Evolutionary conservation across 2,113 vertebrate genomes (phyloP), one percentile per base, ranked within the genome.

Genomic region (Echinops telfairi): DNA sequence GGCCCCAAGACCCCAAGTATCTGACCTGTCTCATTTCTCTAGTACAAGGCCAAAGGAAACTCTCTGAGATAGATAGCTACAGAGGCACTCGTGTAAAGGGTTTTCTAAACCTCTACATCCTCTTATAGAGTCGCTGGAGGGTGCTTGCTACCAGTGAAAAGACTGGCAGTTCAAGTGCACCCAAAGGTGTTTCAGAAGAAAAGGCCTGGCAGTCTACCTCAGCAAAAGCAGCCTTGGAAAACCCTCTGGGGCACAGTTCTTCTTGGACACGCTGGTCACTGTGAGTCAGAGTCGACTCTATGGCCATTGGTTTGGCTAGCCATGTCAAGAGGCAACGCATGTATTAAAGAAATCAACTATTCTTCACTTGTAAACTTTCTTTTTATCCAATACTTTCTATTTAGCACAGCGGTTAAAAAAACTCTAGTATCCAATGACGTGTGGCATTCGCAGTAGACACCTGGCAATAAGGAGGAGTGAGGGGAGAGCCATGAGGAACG

Each of bases 11-110:
- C 47, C 43, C 27, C 15, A 5, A 0, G 0, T 23, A 14, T 88
- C 57, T 68, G 36, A 27, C 8, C 64, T 86, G 15, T 88, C 83
- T 83, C 81, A 73, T 78, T 40, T 64, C 73, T n/a, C 31, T 68
- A 75, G 15, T 83, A 73, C 86, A 87, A 86, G 68, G 33, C 70
- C 70, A 87, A 83, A 82, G 15, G 7, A 53, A 70, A 78, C 68
- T 86, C 27, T 62, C 1, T 84, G 66, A 20, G 33, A 36, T 33
- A 57, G 53, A 73, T 73, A 83, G 4, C 75, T 68, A 9, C 31
- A 93, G 81, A 82, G 90, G 4, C 19, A 93, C n/a, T 31, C 6
- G 2, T 6, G 3, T 58, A 60, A 88, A 83, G 1, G 3, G 12
- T 6, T 84, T 47, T 62, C 47, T 53, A 64, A 78, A 47, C 10